Base-by-base conservation (phyloP, 2,888 invertebrate species). In the Apeira syringaria region DNA sequence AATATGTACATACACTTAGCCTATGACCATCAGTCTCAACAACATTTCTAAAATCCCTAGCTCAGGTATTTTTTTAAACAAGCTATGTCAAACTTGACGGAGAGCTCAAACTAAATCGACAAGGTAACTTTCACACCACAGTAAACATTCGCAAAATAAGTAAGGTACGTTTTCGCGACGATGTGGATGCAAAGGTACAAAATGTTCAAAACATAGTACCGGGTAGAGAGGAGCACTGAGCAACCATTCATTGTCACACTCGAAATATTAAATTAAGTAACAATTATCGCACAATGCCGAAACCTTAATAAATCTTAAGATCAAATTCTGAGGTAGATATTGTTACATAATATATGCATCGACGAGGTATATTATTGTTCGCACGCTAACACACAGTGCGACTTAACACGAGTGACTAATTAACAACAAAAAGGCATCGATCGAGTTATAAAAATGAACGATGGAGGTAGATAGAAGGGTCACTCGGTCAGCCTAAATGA, bases 11-110 rank as follows among this genome's bases (percentile, higher is more conserved):
- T 80, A 81, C 80, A 76, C 78, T 82, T 81, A 86, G 88, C 87
- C 89, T 80, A 81, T 82, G 87, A 81, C 89, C 88, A 53, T 89
- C 87, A 85, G 88, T 86, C 87, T 85, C 87, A 79, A 88, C 87
- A 80, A 76, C 77, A 71, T 73, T 71, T 77, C 75, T 76, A 83
- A 79, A 74, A 80, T 80, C 69, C 71, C 80, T 80, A 80, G 80
- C 80, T 80, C 84, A 69, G 73, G 70, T 80, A 75, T 79, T 74
- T 63, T 70, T 68, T 64, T n/a, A n/a, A n/a, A 69, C 63, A 80
- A 80, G 80, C 80, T 80, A 76, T 74, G 76, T 80, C 73, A 68
- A 68, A 72, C 64, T 69, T 70, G 70, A 79, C 72, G 72, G 80
- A 82, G 80, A 84, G 79, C 78, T 72, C 73, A 68, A 80, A 81